phyloP scores from a whole-genome alignment of 2,113 vertebrate genomes.

The Antennarius striatus region DNA sequence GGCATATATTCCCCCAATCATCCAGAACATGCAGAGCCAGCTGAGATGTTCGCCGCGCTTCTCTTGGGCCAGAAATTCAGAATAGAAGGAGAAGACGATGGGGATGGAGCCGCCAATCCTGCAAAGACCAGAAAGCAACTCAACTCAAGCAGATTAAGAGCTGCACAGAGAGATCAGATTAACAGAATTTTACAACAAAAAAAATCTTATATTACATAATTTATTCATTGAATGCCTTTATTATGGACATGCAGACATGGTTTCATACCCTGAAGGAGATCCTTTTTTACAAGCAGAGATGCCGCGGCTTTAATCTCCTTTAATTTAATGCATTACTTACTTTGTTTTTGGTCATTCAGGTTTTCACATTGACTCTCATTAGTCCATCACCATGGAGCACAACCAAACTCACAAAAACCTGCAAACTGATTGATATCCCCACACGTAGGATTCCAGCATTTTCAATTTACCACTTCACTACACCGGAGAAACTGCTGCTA shows the following conservation, averaged over 20 bases:
- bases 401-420: not conserved
- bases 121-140: conserved; percentile 32
- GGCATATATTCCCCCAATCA: conserved; percentile 97
- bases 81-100: conserved; percentile 98
- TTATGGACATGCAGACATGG: too few relatives aligned
- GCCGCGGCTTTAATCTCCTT: not conserved
- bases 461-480: conserved; percentile 31
- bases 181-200: too few relatives aligned
- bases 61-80: conserved; percentile 96
- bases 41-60: conserved; percentile 96
- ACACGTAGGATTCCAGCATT: not conserved
- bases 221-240: too few relatives aligned
- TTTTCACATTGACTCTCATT: not conserved
- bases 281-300: not conserved
- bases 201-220: too few relatives aligned
- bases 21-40: conserved; percentile 99
- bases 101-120: conserved; percentile 97
- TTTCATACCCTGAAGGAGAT: not conserved
- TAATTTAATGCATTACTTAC: not conserved
- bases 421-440: not conserved
- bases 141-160: not conserved
- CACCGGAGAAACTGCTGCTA: conserved; percentile 7
- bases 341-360: conserved; percentile 5
- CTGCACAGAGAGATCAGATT: not conserved
- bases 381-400: not conserved